These are phyloP conservation scores for Halichoeres trimaculatus DNA, from an alignment of 2,113 vertebrate genomes.

Conservation along the genomic window DNA sequence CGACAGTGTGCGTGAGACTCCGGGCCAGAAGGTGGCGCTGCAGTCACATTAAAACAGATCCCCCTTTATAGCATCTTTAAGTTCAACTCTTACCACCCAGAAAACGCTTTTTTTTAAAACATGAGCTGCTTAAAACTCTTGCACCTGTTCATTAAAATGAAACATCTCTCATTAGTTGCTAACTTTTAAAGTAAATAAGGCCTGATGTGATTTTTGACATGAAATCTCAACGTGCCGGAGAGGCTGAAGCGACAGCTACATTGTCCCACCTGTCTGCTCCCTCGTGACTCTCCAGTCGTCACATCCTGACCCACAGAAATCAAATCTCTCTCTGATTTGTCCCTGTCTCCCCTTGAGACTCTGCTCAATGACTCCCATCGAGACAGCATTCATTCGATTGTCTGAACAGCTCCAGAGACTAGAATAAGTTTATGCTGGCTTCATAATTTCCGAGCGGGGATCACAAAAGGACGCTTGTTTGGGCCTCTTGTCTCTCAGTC, in stretches of 20 bases:
- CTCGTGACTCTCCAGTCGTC: constrained; percentile 14
- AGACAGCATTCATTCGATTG: constrained; percentile 58
- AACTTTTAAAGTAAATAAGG: too few relatives aligned
- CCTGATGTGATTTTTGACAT: not conserved
- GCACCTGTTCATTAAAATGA: too few relatives aligned
- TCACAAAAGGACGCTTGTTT: constrained; percentile 75
- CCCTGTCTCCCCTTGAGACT: constrained; percentile 27
- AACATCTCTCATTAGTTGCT: too few relatives aligned
- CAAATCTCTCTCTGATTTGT: constrained; percentile 51
- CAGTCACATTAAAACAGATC: too few relatives aligned
- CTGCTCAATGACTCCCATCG: constrained; percentile 37
- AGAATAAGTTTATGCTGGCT: constrained; percentile 66
- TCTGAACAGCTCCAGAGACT: constrained; percentile 58
- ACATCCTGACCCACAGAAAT: constrained; percentile 20
- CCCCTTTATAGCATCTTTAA: too few relatives aligned
- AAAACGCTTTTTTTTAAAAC: too few relatives aligned
- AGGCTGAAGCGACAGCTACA: not conserved
- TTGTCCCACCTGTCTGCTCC: not conserved
- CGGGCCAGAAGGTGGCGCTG: too few relatives aligned
- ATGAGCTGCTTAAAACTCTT: too few relatives aligned
- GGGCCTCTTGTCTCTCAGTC: constrained; percentile 63
- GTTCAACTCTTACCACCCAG: too few relatives aligned
- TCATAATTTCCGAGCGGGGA: constrained; percentile 62
- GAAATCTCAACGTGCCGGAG: too few relatives aligned
- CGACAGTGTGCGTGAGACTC: too few relatives aligned